Evolutionary conservation across 2,888 invertebrate species (phyloP).

Genomic region (Drosophila borealis): DNA sequence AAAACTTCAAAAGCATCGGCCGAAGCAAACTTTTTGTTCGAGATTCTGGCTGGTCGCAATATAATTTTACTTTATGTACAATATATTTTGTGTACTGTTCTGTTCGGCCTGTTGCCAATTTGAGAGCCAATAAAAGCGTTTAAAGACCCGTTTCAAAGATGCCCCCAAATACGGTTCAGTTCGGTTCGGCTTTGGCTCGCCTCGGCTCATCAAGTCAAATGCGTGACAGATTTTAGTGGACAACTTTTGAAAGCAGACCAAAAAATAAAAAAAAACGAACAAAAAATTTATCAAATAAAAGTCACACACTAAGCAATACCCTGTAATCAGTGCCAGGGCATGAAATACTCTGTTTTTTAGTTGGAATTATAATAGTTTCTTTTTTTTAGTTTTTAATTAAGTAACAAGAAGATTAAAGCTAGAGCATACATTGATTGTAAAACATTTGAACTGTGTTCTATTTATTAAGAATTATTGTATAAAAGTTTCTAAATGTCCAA

Average conservation of each 20-base stretch:
- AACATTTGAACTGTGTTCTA: no score
- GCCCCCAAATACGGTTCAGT: slow-evolving; percentile 7
- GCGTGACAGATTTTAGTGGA: slow-evolving; percentile 53
- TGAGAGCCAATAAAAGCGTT: slow-evolving; percentile 72
- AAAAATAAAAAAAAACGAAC: not conserved
- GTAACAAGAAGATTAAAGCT: no score
- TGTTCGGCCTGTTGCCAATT: slow-evolving; percentile 62
- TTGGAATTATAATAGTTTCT: no score
- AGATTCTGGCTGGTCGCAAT: slow-evolving; percentile 60
- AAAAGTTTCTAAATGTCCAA: no score
- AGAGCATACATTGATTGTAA: no score
- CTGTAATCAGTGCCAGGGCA: not conserved
- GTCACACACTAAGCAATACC: slow-evolving; percentile 1
- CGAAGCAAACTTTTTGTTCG: slow-evolving; percentile 62
- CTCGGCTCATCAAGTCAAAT: slow-evolving; percentile 40
- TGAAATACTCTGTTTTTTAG: no score
- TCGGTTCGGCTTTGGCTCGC: slow-evolving; percentile 11
- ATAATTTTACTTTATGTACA: slow-evolving; percentile 69
- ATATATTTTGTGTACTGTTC: slow-evolving; percentile 32
- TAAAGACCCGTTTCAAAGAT: slow-evolving; percentile 57
- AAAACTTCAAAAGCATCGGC: slow-evolving; percentile 73
- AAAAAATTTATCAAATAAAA: not conserved
- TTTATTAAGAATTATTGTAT: no score
- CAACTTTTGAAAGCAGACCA: slow-evolving; percentile 20
- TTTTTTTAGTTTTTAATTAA: no score